A percentile compares a stretch with the other conserved stretches of the same genome.
These are phyloP conservation scores for Gnathonemus longibarbis DNA, from an alignment of 2,113 vertebrate genomes.

Conservation along the genomic window DNA sequence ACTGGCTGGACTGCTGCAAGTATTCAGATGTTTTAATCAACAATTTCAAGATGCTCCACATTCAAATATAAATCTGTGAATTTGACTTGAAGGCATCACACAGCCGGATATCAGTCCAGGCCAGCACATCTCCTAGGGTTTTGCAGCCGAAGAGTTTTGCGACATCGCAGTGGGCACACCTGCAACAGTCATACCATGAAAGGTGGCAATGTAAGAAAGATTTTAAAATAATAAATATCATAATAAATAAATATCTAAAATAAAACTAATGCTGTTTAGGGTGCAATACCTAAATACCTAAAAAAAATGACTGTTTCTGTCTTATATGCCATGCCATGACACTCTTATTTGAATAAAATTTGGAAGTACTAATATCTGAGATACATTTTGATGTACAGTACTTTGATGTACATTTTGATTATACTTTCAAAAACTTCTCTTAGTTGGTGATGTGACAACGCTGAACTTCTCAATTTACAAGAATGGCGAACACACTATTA, in stretches of 20 bases:
- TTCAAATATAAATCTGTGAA: neutral
- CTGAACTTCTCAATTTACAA: neutral
- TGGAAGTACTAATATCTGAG: neutral
- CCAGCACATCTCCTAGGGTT: neutral
- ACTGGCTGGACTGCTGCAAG: too few relatives aligned
- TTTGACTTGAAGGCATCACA: neutral
- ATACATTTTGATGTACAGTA: neutral
- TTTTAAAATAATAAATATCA: too few relatives aligned
- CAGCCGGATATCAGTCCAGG: neutral
- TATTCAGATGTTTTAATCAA: neutral
- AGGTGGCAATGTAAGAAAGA: too few relatives aligned
- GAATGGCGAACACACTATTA: neutral
- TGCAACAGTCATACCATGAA: neutral
- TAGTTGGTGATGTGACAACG: neutral
- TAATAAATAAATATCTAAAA: neutral
- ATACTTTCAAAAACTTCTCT: neutral
- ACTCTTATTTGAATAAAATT: neutral
- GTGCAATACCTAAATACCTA: neutral
- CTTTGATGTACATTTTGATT: neutral
- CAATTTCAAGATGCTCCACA: neutral
- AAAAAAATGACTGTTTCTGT: too few relatives aligned
- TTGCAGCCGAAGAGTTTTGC: too few relatives aligned
- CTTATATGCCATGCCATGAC: neutral
- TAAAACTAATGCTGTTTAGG: neutral
- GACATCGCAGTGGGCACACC: neutral